phyloP scores from a whole-genome alignment of 2,113 vertebrate species.

The Eira barbara region DNA sequence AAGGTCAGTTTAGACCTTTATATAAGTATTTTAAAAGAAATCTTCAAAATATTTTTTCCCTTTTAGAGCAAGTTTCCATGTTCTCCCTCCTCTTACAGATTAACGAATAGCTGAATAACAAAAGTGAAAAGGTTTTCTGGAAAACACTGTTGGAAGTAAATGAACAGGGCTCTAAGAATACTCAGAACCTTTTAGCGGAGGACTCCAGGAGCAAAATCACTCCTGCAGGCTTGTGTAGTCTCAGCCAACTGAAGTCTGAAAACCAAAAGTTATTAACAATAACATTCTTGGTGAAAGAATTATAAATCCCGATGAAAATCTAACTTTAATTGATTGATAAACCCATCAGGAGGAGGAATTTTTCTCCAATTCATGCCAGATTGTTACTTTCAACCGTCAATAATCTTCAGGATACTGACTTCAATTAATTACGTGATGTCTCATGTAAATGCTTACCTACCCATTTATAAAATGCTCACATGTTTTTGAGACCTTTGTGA shows the following conservation, averaged over 20 bases:
- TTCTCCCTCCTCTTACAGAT: conserved; percentile 13
- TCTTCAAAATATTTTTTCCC: background rate
- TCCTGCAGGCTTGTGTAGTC: background rate
- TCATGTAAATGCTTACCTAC: background rate
- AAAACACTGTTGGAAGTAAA: background rate
- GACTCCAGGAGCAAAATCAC: background rate
- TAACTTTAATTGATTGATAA: background rate
- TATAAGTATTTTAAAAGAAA: background rate
- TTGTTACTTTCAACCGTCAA: background rate
- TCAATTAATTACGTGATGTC: background rate
- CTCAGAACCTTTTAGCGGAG: background rate
- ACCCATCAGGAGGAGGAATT: background rate
- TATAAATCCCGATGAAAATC: background rate
- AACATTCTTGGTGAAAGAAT: background rate
- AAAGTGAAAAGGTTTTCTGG: background rate
- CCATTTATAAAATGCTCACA: background rate
- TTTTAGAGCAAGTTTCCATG: background rate
- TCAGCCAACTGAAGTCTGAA: background rate
- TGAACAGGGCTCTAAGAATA: background rate
- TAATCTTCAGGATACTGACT: background rate
- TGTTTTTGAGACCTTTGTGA: conserved; percentile 1
- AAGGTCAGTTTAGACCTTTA: background rate
- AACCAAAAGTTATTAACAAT: background rate
- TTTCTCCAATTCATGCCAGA: background rate
- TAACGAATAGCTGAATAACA: background rate